Evolutionary conservation across 2,797 vertebrate genomes (phyloP).

Genomic region (Emydoidea blandingii): DNA sequence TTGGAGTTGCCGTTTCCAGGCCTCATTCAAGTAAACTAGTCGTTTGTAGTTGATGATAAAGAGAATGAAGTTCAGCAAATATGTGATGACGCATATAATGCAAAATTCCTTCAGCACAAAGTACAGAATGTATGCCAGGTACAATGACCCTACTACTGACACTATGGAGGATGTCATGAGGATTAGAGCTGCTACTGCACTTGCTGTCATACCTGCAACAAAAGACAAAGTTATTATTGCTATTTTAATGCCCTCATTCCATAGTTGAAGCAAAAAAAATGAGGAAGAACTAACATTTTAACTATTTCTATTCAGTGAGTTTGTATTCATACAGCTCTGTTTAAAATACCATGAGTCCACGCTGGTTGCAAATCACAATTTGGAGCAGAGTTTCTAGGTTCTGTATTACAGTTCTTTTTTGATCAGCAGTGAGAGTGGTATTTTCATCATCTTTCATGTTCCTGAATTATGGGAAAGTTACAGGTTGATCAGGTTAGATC

Average conservation of each 20-base stretch:
- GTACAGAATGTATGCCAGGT: conserved; percentile 99
- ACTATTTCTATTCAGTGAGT: background rate
- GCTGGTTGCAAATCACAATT: background rate
- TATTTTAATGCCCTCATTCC: background rate
- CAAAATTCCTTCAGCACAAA: conserved; percentile 99
- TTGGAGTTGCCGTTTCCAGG: conserved; percentile 97
- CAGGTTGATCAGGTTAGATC: background rate
- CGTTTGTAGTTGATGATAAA: conserved; percentile 99
- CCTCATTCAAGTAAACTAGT: conserved; percentile 99
- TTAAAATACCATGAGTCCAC: background rate
- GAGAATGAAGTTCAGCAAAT: conserved; percentile 98
- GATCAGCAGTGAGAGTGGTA: background rate
- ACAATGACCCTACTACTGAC: conserved; percentile 95
- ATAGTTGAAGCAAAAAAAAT: background rate
- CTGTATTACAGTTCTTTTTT: background rate
- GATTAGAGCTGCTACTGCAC: conserved; percentile 96
- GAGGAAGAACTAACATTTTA: background rate
- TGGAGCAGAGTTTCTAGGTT: background rate
- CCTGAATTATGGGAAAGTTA: background rate
- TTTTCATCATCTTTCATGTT: background rate
- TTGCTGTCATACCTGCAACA: conserved; percentile 94
- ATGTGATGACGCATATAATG: conserved; percentile 95
- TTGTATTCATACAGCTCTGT: background rate
- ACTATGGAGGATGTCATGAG: conserved; percentile 98
- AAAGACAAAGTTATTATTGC: conserved; percentile 57